These are phyloP conservation scores for Noctua janthe DNA, from an alignment of 2,888 invertebrate species.

Conservation along the genomic window DNA sequence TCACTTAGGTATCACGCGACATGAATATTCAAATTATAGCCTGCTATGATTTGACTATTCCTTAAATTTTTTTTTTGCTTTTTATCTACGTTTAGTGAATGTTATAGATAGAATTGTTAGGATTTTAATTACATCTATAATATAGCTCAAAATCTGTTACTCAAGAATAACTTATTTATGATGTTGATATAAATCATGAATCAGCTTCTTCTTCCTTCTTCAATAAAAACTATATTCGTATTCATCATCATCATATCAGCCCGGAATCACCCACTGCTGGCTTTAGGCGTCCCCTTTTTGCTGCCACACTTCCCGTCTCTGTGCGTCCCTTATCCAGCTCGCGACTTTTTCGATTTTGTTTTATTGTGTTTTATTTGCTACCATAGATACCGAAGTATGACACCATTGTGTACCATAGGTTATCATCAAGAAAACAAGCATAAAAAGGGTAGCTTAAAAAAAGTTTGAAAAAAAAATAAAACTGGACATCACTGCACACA, in stretches of 20 bases:
- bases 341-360: no score
- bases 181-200: background rate
- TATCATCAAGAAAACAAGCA: background rate
- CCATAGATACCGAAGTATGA: background rate
- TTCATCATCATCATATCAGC: no score
- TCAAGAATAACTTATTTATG: background rate
- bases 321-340: no score
- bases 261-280: no score
- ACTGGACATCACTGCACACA: no score
- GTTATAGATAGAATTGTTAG: background rate
- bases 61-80: background rate
- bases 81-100: background rate
- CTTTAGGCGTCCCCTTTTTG: no score
- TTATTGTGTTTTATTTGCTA: no score
- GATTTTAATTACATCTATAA: background rate
- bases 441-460: no score
- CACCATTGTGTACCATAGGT: no score
- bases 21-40: background rate
- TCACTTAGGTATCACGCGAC: background rate
- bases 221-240: background rate
- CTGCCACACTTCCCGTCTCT: no score
- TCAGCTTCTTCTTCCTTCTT: background rate
- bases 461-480: background rate
- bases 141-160: background rate
- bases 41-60: background rate